Evolutionary conservation across 2,888 invertebrate species (phyloP).

Genomic region (Sarcophaga subvicina): DNA sequence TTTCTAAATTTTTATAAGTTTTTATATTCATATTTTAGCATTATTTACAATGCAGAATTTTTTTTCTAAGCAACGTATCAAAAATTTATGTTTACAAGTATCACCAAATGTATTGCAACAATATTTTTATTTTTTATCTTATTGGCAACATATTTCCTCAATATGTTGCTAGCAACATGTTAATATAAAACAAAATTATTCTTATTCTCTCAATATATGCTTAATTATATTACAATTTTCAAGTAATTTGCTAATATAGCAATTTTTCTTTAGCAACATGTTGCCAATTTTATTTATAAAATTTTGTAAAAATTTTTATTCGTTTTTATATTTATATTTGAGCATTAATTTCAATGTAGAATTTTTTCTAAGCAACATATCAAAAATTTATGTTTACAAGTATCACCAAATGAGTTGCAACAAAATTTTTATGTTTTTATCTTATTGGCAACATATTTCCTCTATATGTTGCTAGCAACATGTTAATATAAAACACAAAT

Average conservation of each 20-base stretch:
- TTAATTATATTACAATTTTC: neutral
- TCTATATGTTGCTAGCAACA: neutral
- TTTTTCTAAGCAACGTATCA: too few species aligned
- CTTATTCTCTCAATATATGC: neutral
- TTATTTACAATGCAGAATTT: too few species aligned
- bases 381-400: neutral
- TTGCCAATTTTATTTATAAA: too few species aligned
- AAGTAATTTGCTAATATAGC: neutral
- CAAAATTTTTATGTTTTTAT: neutral
- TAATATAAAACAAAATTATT: neutral
- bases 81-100: too few species aligned
- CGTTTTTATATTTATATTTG: too few species aligned
- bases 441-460: too few species aligned
- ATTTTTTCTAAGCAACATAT: too few species aligned
- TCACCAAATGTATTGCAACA: accelerated
- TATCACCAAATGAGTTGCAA: neutral
- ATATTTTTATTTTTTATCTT: too few species aligned
- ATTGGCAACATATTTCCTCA: neutral
- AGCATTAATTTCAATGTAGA: too few species aligned
- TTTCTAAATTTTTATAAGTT: neutral
- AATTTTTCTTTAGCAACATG: neutral
- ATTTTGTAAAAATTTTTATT: neutral
- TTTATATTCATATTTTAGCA: too few species aligned
- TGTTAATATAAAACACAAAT: neutral
- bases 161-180: neutral